A percentile compares a stretch with the other conserved stretches of the same genome.
phyloP scores from a whole-genome alignment of 2,888 invertebrate species.

The Nephrotoma appendiculata region DNA sequence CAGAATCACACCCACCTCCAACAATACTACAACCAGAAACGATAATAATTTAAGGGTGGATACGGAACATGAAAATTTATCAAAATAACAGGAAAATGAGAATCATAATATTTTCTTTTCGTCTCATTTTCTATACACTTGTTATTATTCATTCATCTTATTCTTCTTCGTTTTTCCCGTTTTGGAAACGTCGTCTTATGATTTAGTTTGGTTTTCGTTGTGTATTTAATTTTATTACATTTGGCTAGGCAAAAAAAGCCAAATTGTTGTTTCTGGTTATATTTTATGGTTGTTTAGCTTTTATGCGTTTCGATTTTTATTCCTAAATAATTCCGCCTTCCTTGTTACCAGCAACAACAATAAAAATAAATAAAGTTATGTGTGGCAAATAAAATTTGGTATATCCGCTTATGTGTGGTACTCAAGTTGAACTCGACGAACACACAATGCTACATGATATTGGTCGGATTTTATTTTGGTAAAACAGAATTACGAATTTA shows the following conservation, averaged over 20 bases:
- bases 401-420: not conserved
- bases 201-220: not conserved
- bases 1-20: not conserved
- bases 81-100: not conserved
- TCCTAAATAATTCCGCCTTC: not conserved
- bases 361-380: not conserved
- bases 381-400: not conserved
- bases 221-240: not conserved
- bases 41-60: not conserved
- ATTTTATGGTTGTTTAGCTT: not conserved
- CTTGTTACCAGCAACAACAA: not conserved
- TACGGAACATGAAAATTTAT: not conserved
- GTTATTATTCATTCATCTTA: not conserved
- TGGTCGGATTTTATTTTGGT: not conserved
- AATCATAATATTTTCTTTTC: not conserved
- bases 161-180: not conserved
- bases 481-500: not conserved
- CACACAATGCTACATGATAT: not conserved
- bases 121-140: not conserved
- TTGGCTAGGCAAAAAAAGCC: not conserved
- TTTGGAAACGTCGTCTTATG: too few relatives aligned
- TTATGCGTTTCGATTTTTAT: not conserved
- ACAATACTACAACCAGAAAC: not conserved
- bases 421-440: not conserved
- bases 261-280: not conserved